Base-by-base conservation (phyloP, 2,888 invertebrate species). In the Pyrrhia umbra region DNA sequence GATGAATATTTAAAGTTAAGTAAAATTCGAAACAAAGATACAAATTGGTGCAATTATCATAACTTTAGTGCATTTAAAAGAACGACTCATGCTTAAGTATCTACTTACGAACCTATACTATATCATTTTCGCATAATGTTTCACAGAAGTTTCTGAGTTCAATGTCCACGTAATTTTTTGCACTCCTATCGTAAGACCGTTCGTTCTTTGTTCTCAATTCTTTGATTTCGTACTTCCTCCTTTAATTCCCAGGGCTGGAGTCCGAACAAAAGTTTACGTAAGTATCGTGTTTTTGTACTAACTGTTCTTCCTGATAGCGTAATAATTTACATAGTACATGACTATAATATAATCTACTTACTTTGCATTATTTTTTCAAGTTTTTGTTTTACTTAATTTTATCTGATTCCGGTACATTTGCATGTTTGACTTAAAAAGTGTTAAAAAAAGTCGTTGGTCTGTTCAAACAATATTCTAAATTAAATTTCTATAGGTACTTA, bases 141-240 rank as follows among this genome's bases (percentile, higher is more conserved):
- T 56, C 37, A 1, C 46, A 43, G 30, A 61, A 61, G 43, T 66
- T 62, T 9, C 30, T 0, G 46, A 69, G 77, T 82, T 81, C 64
- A 75, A 81, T 72, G 85, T 69, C 83, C 85, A 81, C 79, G 64
- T 62, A 77, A 72, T 64, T 69, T 71, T 78, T 67, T 55, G 64
- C 57, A 77, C 51, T 67, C 67, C 67, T 74, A 67, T 75, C 68
- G 59, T 72, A 55, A 46, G 57, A 25, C 63, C 37, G 62, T 37
- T 65, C 46, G 70, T 60, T 79, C 75, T 71, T 75, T 77, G 84
- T 82, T 77, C 77, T 73, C 74, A 68, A 77, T 81, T 81, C 64
- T 78, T 76, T 79, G 77, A 80, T 83, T 80, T 79, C 64, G 47
- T 46, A 75, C 79, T 85, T 87, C 88, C 87, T 84, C 64, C 72